Evolutionary conservation across 2,113 vertebrate genomes (phyloP), one percentile per base, ranked within the genome.

Genomic region (Anseranas semipalmata): DNA sequence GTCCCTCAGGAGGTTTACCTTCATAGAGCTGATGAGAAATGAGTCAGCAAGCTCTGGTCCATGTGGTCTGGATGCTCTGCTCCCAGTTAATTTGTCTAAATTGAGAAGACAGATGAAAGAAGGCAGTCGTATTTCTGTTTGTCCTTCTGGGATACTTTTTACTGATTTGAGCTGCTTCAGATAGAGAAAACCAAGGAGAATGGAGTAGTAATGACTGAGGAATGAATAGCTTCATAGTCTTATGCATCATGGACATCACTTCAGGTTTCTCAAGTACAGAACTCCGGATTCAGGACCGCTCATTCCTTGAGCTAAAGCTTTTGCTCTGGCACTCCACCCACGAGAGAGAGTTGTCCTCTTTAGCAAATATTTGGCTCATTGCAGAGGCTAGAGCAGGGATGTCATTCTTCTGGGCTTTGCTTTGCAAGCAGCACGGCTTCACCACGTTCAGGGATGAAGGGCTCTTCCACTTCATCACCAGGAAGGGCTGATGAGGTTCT

Each of bases 1-100:
- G 16, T n/a, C 15, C 39, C 28, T 72, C 24, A 5, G 0, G 0
- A 4, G 0, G 4, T 66, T 92, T 6, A 1, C 19, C 48, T 53
- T 43, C 17, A 5, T 0, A 53, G 24, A 66, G 33, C 16, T 18
- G 2, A 2, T 15, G 37, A 56, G 45, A 60, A 66, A 48, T 2
- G 18, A 35, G 5, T 9, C 3, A 30, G 20, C n/a, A 66, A 77
- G 24, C 32, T 13, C 33, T 10, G 28, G 28, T 39, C 68, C 4
- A 1, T 3, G 53, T 24, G 35, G 33, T 33, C 35, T 18, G 0
- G 7, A 21, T 28, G 28, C 32, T 84, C 35, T 67, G 39, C 12
- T 86, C 27, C 55, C 12, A 7, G 20, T 4, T 35, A 3, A 27
- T 48, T 15, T 15, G 37, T 22, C 10, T 19, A 27, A 77, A 74